Evolutionary conservation across 2,113 vertebrate genomes (phyloP), one percentile per base, ranked within the genome.

Genomic region (Abramis brama): DNA sequence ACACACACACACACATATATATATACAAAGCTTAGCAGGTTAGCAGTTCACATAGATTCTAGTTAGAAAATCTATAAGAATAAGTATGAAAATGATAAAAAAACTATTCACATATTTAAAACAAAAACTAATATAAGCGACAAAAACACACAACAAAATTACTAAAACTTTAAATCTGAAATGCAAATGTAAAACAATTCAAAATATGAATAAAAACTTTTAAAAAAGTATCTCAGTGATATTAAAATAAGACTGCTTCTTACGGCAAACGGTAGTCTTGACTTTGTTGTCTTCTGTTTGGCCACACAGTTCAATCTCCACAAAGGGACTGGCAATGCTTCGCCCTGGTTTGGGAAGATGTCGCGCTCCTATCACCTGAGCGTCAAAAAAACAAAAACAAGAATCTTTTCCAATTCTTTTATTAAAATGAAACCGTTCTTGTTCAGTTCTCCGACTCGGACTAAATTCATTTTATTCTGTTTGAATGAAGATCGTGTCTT

Each of bases 281-380:
- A 96, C 97, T 93, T 97, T 99, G 89, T 86, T 95, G 86, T 96
- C 97, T 55, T 99, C 97, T 0, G 94, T 94, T 84, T 98, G 95
- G 43, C 97, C 98, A 33, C 96, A 99, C 82, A 99, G 93, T 89
- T 99, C 98, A 2, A 99, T 92, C 89, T 99, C 98, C 47, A 99
- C 97, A 81, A 99, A 99, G 4, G 98, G 98, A 88, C 97, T 98
- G 6, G 95, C 94, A 0, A 99, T 99, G 87, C 97, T 97, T 76
- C 98, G 95, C 3, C 97, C 96, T 0, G 89, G 93, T 82, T 98
- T 99, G 6, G 98, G 98, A 2, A 99, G 96, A 89, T 99, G 98
- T 57, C 98, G 93, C 82, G 98, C 98, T 45, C 95, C 98, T 2
- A 99, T 95, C 79, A 99, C 96, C 98, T 99, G 90, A 88, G 87